Base-by-base conservation (phyloP, 1,140 invertebrate genomes). In the Sitophilus oryzae region DNA sequence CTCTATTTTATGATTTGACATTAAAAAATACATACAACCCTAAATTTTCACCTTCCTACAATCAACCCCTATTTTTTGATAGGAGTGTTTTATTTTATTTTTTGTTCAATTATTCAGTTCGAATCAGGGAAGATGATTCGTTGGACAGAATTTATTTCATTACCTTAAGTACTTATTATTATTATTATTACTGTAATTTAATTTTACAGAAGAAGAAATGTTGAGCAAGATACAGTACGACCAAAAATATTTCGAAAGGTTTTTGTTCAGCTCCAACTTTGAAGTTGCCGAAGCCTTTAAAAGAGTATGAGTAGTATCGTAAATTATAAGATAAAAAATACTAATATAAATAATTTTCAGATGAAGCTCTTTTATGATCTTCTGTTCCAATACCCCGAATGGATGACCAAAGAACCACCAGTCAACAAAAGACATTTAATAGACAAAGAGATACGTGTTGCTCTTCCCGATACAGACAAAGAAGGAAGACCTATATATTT, bases 401-500 rank as follows among this genome's bases (percentile, higher is more conserved):
- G 69, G 69, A 72, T 67, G 56, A 62, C 63, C 1, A 64, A 40
- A 40, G 58, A 61, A 34, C 36, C 58, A 18, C 65, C 67, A 20
- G 47, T 64, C 19, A 46, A 53, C 3, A 57, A 64, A 40, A 51
- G 63, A 25, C 10, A 60, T 3, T 45, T 68, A 41, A 54, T 73
- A 4, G 49, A 62, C 10, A 60, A 63, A 43, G 59, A 71, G 11
- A 56, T 67, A 14, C 57, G 68, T 20, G 37, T 64, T n/a, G 48
- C 68, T 23, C 37, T 71, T 14, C 45, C 54, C 15, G 58, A 62
- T 6, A 60, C 63, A 42, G 71, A 73, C 48, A 58, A 52, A 14
- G 60, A 63, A 47, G 70, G 71, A 11, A 51, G 71, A 38, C 58
- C 64, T 38, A 65, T 73, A 23, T 70, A 69, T 56, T 34, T 72